phyloP scores from a whole-genome alignment of 2,113 vertebrate species.

The Clarias magur region DNA sequence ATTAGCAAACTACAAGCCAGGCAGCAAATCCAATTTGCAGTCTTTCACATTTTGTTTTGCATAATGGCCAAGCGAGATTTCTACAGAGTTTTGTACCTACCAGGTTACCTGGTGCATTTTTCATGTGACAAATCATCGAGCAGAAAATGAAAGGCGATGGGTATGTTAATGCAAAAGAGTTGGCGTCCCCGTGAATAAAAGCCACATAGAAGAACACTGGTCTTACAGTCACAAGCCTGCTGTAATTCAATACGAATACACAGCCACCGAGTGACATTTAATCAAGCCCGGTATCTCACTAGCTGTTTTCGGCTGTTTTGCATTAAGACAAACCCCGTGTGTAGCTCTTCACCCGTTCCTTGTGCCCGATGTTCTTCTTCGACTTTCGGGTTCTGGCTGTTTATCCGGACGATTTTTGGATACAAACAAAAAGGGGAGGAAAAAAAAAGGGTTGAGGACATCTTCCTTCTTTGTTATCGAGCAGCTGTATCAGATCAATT shows the following conservation, averaged over 20 bases:
- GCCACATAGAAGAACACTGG: slow-evolving; percentile 21
- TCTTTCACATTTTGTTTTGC: slow-evolving; percentile 37
- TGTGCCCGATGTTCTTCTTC: slow-evolving; percentile 16
- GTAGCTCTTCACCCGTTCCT: not conserved
- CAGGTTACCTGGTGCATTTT: slow-evolving; percentile 6
- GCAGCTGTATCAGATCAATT: slow-evolving; percentile 57
- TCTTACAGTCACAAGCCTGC: slow-evolving; percentile 38
- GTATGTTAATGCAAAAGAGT: slow-evolving; percentile 28
- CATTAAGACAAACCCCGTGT: slow-evolving; percentile 30
- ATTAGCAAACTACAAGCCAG: slow-evolving; percentile 31
- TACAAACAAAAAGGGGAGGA: too few relatives aligned
- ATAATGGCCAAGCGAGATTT: slow-evolving; percentile 38
- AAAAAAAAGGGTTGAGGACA: slow-evolving; percentile 26
- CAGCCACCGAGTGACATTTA: slow-evolving; percentile 30
- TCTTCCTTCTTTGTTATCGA: slow-evolving; percentile 55
- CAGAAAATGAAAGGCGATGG: slow-evolving; percentile 38
- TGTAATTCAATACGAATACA: slow-evolving; percentile 40
- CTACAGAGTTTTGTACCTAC: slow-evolving; percentile 22
- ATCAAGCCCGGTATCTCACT: slow-evolving; percentile 18
- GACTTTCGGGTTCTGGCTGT: slow-evolving; percentile 32
- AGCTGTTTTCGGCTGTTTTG: slow-evolving; percentile 30
- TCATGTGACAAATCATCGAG: slow-evolving; percentile 33
- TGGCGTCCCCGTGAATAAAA: slow-evolving; percentile 4
- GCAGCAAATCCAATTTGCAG: slow-evolving; percentile 37
- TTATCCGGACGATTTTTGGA: slow-evolving; percentile 27